Evolutionary conservation across 2,888 invertebrate genomes (phyloP).

Genomic region (Ypsolopha scabrella): DNA sequence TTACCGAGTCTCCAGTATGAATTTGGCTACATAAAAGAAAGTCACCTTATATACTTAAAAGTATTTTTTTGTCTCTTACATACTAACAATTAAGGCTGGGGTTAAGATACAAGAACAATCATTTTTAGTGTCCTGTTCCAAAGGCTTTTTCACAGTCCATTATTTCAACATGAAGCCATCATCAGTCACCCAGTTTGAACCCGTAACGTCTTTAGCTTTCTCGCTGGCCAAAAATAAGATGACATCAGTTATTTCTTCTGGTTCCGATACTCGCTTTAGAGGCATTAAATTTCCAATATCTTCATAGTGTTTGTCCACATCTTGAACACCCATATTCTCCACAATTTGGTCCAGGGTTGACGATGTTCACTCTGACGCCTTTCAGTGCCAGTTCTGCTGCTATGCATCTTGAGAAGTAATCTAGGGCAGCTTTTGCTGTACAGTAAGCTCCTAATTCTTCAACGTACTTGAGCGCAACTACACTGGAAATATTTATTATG

Average conservation of each 20-base stretch:
- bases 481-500: conserved; percentile 29
- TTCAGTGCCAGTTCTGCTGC: conserved; percentile 82
- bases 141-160: too few relatives aligned
- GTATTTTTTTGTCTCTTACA: too few relatives aligned
- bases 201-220: conserved; percentile 86
- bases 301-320: conserved; percentile 57
- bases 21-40: too few relatives aligned
- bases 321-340: conserved; percentile 72
- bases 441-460: conserved; percentile 14
- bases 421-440: conserved; percentile 68
- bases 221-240: conserved; percentile 87
- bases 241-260: conserved; percentile 81
- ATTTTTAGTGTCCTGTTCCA: too few relatives aligned
- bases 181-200: conserved; percentile 46
- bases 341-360: conserved; percentile 87
- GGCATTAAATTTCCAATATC: conserved; percentile 82
- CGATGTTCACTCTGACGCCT: conserved; percentile 83
- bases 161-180: conserved; percentile 9
- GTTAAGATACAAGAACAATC: too few relatives aligned
- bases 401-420: conserved; percentile 87
- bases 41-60: too few relatives aligned
- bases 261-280: conserved; percentile 79
- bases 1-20: too few relatives aligned
- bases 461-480: conserved; percentile 9
- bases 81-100: too few relatives aligned